Percentiles rank a stretch among this genome's conserved stretches.
Evolutionary conservation across 2,113 vertebrate species (phyloP).

Genomic region (Aythya baeri): DNA sequence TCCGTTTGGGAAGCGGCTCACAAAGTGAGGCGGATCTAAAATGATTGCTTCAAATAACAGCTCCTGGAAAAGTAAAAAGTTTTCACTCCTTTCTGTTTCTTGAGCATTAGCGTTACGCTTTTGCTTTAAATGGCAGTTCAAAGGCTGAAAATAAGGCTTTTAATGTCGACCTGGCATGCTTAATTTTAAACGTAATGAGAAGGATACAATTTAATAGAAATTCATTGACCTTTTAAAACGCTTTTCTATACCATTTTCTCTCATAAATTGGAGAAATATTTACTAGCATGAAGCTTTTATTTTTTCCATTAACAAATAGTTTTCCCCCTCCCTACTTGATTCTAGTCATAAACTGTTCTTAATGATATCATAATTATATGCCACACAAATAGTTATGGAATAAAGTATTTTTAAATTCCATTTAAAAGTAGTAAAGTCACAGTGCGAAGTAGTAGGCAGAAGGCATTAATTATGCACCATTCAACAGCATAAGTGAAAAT

Average conservation of each 20-base stretch:
- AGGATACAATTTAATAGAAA: constrained; percentile 19
- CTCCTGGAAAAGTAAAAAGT: not conserved
- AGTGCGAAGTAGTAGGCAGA: not conserved
- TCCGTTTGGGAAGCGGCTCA: not conserved
- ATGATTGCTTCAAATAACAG: not conserved
- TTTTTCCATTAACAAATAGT: constrained; percentile 15
- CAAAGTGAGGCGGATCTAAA: not conserved
- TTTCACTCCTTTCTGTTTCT: not conserved
- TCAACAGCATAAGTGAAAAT: not conserved
- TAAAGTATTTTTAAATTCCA: not conserved
- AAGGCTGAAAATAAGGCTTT: not conserved
- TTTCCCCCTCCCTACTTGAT: not conserved
- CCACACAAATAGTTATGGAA: not conserved
- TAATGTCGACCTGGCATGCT: constrained; percentile 8
- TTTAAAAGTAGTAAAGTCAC: not conserved
- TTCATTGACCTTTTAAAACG: constrained; percentile 50
- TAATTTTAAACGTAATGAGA: constrained; percentile 30
- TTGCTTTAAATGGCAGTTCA: not conserved
- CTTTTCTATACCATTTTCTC: not conserved
- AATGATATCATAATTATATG: not conserved
- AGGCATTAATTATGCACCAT: not conserved
- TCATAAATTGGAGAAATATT: constrained; percentile 47
- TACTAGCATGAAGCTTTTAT: constrained; percentile 14
- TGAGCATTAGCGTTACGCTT: not conserved
- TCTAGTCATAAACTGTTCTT: not conserved